These are phyloP conservation scores for Propithecus deckenii DNA, from an alignment of 2,797 vertebrate genomes.

Conservation along the genomic window DNA sequence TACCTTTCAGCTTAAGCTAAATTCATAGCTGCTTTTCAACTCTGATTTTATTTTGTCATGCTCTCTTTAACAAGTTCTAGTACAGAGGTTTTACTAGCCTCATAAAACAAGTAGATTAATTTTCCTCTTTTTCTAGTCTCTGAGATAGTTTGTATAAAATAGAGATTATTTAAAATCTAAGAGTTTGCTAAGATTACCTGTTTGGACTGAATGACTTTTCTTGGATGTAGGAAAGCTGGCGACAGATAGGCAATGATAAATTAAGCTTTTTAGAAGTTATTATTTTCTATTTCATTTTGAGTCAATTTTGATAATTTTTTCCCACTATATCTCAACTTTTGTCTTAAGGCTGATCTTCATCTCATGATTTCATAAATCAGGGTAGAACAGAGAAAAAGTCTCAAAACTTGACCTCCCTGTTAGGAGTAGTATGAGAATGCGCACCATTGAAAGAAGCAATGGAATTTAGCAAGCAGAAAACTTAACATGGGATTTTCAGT, in stretches of 20 bases:
- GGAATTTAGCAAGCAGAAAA: background rate
- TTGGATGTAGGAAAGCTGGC: background rate
- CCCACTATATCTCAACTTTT: background rate
- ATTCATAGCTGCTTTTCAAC: background rate
- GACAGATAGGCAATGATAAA: background rate
- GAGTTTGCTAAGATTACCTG: slow-evolving; percentile 18
- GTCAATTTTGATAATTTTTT: background rate
- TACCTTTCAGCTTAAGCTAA: background rate
- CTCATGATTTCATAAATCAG: background rate
- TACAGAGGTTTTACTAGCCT: background rate
- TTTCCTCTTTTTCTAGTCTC: background rate
- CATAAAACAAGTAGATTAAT: background rate
- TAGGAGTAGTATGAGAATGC: background rate
- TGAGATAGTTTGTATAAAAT: background rate
- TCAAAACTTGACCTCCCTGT: background rate
- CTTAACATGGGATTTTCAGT: background rate
- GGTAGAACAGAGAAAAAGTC: background rate
- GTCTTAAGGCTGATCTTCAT: background rate
- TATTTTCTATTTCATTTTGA: slow-evolving; percentile 25
- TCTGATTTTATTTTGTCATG: background rate
- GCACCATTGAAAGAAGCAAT: background rate
- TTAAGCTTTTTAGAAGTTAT: background rate
- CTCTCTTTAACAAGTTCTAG: background rate
- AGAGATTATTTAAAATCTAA: slow-evolving; percentile 3
- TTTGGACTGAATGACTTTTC: background rate